Evolutionary conservation across 2,888 invertebrate species (phyloP), one percentile per base, ranked within the genome.

Genomic region (Scaptomyza polygonia): DNA sequence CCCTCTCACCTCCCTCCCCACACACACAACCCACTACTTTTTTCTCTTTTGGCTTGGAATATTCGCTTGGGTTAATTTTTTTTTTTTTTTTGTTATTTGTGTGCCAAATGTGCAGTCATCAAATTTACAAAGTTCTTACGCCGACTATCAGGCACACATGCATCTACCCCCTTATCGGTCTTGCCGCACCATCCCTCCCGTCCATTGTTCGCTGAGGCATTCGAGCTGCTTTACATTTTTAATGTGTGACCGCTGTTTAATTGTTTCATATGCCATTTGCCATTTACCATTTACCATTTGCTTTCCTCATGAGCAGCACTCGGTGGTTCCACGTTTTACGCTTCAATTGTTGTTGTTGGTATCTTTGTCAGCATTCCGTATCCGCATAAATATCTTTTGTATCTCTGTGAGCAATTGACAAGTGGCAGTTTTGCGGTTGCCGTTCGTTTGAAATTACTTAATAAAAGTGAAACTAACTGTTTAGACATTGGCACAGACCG

Each of bases 401-500:
- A 55, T 53, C 65, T 54, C 65, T 54, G 56, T 48, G 39, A 40
- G 62, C 65, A 79, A 71, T 66, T 77, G 81, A 69, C 80, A 81
- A 81, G 77, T 80, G 84, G 69, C 78, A 67, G 70, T 70, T 39
- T 39, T 70, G 67, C 82, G 69, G 72, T 67, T 62, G 62, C 57
- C 62, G 56, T 58, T 71, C 59, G 65, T 53, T 68, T 39, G 53
- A 82, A 82, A 82, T 82, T 82, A 82, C 86, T 83, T 82, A 82
- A 86, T 82, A 82, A 82, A 82, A 82, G 82, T 82, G 86, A 82
- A 82, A 82, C 80, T 86, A 83, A 80, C 78, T 75, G 74, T 55
- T 36, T 14, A 36, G 36, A 36, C 52, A 45, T n/a, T n/a, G n/a
- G 44, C 48, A 49, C 29, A 16, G 42, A 47, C 51, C 21, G 51